phyloP scores from a whole-genome alignment of 23 tunicate genomes.

The Botrylloides violaceus region DNA sequence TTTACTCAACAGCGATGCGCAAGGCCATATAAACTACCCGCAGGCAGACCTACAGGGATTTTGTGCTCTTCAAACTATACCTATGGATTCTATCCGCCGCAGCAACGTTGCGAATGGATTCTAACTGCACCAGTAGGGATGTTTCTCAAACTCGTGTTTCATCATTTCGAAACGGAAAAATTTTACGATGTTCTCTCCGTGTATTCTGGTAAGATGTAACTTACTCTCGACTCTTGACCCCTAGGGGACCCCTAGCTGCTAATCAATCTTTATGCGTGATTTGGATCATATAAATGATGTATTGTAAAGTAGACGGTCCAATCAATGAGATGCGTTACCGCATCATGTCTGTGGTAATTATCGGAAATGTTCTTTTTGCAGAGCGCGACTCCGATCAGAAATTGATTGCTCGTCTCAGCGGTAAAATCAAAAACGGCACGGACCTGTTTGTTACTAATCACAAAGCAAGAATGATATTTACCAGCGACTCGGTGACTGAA shows the following conservation, averaged over 20 bases:
- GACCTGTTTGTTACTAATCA: not conserved
- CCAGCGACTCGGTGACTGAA: conserved; percentile 3
- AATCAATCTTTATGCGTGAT: not conserved
- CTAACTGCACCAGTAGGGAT: not conserved
- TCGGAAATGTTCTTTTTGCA: conserved; percentile 9
- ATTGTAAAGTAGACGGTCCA: no score
- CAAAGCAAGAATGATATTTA: conserved; percentile 2
- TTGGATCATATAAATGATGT: not conserved
- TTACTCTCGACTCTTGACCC: not conserved
- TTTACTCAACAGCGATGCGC: not conserved
- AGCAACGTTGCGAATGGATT: conserved; percentile 9
- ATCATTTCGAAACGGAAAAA: conserved; percentile 5
- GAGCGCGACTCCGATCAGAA: not conserved
- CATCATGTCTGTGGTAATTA: no score
- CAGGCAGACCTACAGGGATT: not conserved
- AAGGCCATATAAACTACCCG: not conserved
- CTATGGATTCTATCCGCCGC: not conserved
- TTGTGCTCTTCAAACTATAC: not conserved
- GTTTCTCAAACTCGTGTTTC: not conserved
- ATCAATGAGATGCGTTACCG: no score
- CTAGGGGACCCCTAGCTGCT: not conserved
- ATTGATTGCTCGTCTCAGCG: not conserved
- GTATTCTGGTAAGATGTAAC: not conserved
- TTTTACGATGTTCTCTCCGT: conserved; percentile 13
- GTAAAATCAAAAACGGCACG: not conserved